Evolutionary conservation across 2,797 vertebrate genomes (phyloP).

Genomic region (Chelonia mydas): DNA sequence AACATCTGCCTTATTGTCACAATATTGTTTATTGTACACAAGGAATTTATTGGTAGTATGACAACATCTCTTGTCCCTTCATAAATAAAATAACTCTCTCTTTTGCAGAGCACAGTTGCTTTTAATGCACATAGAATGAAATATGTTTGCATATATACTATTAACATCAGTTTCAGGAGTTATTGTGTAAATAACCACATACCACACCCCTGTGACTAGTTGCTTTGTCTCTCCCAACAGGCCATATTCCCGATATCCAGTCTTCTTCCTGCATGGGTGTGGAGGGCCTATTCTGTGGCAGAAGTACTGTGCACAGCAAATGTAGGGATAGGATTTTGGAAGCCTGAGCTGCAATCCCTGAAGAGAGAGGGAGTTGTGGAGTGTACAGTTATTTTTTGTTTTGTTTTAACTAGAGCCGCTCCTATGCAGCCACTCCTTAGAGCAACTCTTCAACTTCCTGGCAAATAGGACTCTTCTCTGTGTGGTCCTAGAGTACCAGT

Average conservation of each 20-base stretch:
- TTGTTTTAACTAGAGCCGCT: not conserved
- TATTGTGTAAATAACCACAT: not conserved
- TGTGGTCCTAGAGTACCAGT: not conserved
- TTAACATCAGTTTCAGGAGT: not conserved
- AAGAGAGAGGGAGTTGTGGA: not conserved
- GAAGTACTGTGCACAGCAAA: not conserved
- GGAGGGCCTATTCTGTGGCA: not conserved
- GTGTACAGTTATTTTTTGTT: not conserved
- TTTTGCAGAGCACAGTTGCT: not conserved
- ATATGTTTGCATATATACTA: not conserved
- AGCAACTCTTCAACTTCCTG: not conserved
- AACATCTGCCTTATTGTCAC: not conserved
- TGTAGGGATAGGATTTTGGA: not conserved
- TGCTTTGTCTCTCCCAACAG: not conserved
- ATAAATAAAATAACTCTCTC: not conserved
- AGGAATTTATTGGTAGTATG: not conserved
- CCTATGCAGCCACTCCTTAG: not conserved
- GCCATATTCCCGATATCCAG: fast-evolving
- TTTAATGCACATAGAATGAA: not conserved
- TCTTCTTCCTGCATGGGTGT: fast-evolving
- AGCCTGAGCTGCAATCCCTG: not conserved
- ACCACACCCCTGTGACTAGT: not conserved
- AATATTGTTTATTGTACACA: not conserved
- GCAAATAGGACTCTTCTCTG: not conserved
- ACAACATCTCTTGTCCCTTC: not conserved